Conservation (phyloP, 2,888 invertebrate genomes). For the Leptinotarsa rubiginosa region DNA sequence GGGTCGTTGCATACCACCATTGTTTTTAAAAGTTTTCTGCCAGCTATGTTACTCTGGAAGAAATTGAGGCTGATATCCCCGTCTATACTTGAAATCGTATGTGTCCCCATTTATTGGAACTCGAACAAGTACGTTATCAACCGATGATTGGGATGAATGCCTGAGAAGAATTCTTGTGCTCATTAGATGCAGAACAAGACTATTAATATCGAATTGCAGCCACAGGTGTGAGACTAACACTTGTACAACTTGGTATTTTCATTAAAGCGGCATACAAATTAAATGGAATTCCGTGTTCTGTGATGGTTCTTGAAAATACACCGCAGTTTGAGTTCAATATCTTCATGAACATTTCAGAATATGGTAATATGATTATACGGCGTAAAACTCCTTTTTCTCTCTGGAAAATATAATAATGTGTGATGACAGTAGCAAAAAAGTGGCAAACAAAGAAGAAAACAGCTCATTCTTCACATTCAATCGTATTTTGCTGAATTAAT, state of each 20-base stretch:
- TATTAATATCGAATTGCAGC: constrained; percentile 17
- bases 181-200: constrained; percentile 30
- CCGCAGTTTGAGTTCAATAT: not conserved
- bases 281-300: constrained; percentile 8
- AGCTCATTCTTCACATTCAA: too few species aligned
- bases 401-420: too few species aligned
- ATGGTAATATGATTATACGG: too few species aligned
- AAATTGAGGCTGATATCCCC: not conserved
- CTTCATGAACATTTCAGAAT: not conserved
- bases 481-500: too few species aligned
- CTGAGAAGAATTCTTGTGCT: constrained; percentile 30
- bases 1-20: too few species aligned
- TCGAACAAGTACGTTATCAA: constrained; percentile 39
- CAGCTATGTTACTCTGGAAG: too few species aligned
- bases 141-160: constrained; percentile 26
- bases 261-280: constrained; percentile 5
- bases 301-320: not conserved
- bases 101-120: constrained; percentile 41
- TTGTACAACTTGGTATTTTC: constrained; percentile 9
- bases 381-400: too few species aligned
- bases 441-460: too few species aligned
- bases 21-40: too few species aligned
- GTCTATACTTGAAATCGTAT: constrained; percentile 18
- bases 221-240: constrained; percentile 15
- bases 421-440: too few species aligned